Evolutionary conservation across 1,140 invertebrate genomes (phyloP), one percentile per base, ranked within the genome.

Genomic region (Neodiprion pinetum): DNA sequence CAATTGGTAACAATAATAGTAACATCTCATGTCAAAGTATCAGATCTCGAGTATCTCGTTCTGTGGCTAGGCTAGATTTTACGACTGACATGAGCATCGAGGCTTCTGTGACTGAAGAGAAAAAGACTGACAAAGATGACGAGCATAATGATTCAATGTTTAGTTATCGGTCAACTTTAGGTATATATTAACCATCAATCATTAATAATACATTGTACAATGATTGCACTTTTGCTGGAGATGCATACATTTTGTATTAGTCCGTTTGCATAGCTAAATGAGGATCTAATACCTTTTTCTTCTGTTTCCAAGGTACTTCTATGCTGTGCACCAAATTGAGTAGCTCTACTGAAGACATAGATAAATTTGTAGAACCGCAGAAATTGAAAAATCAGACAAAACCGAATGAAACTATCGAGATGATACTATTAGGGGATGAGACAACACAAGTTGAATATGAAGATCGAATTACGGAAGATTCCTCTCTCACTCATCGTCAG

Each of bases 31-130:
- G 72, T 49, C 81, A 88, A 73, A 87, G 79, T 79, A 72, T 80
- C 7, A 78, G 74, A 74, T 78, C 74, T 61, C 81, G 79, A 61
- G 53, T 61, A 28, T 77, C 77, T 71, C 82, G 80, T 77, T 81
- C 81, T 0, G 81, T 67, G 1, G 73, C 76, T 11, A 77, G 77
- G 67, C 69, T 88, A 61, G 82, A 87, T 70, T 87, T 86, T 48
- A 80, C 79, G 8, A 75, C 77, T n/a, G 80, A 85, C 11, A 86
- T 85, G 81, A 86, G 85, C 65, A 78, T 85, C 53, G 84, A 86
- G 40, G 48, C 49, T 40, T 75, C 77, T n/a, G 8, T 40, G 8
- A 70, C 40, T 61, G 14, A 12, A n/a, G 53, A 76, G 8, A 78
- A 49, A 4, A 28, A 73, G 23, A 67, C 5, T 11, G 9, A 48